These are phyloP conservation scores for Numida meleagris DNA, from an alignment of 2,113 vertebrate genomes.

Conservation along the genomic window DNA sequence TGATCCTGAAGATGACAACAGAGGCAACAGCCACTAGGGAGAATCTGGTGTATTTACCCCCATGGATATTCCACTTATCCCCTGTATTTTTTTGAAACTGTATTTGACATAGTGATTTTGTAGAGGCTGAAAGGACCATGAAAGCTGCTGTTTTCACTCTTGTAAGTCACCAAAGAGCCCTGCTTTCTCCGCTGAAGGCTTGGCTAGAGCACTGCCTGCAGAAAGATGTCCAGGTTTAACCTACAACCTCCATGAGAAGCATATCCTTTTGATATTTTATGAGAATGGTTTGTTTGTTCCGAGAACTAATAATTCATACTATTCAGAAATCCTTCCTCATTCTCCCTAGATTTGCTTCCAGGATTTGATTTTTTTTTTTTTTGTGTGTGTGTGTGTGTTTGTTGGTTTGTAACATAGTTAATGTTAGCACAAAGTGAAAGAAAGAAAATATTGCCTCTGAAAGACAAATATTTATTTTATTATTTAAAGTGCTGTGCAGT, in stretches of 20 bases:
- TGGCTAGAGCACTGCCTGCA: background rate
- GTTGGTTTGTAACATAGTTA: background rate
- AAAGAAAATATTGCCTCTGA: background rate
- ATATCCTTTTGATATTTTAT: background rate
- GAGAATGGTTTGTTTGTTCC: background rate
- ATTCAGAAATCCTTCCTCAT: background rate
- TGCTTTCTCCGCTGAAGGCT: background rate
- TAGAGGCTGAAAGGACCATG: background rate
- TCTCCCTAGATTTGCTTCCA: background rate
- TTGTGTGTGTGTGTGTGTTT: background rate
- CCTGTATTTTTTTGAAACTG: background rate
- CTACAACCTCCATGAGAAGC: background rate
- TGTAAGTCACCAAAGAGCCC: background rate
- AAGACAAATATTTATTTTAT: background rate
- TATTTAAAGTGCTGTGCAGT: fast-evolving
- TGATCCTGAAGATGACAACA: background rate
- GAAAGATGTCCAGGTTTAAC: background rate
- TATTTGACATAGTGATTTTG: background rate
- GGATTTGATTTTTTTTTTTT: background rate
- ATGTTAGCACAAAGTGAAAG: background rate
- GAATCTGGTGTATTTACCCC: background rate
- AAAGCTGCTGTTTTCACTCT: background rate
- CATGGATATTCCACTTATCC: fast-evolving
- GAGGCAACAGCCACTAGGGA: background rate
- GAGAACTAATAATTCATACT: background rate